Evolutionary conservation across 2,797 vertebrate genomes (phyloP), one percentile per base, ranked within the genome.

Genomic region (Tragopan temminckii): DNA sequence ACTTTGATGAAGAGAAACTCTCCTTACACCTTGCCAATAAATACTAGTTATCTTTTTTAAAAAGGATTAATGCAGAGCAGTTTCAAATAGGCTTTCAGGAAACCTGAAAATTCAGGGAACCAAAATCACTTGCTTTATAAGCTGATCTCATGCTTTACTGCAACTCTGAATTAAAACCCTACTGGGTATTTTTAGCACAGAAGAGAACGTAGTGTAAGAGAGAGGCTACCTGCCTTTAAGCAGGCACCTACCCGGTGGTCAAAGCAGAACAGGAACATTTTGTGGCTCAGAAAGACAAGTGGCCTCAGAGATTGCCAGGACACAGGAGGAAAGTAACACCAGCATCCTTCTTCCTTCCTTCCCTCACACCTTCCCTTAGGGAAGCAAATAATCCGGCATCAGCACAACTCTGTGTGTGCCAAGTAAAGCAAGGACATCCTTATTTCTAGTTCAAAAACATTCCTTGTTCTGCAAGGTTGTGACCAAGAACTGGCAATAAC

Each of bases 241-340:
- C n/a, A 74, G 36, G 36, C 38, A 50, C 29, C 19, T 27, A 40
- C 24, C 16, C 42, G 15, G 35, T 19, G 27, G 9, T 68, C n/a
- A 52, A 25, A 43, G 50, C 55, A 74, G 27, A 83, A 79, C 13
- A 27, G n/a, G 42, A 46, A 86, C 50, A 40, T 66, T 64, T 42
- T 66, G 71, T n/a, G 29, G 18, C 42, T 78, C 55, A 71, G 25
- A 71, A 77, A 59, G 9, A 15, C 31, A 91, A 84, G 27, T 5
- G 4, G 52, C 19, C 62, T 62, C 62, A 24, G 25, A 79, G 16
- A 55, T 68, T 33, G 23, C 3, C 0, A 1, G 45, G 40, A 64
- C 7, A 43, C 1, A 9, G 29, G n/a, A 71, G n/a, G 8, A 33
- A 29, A 1, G 0, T 20, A 67, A 81, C 38, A 40, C 13, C 62